A percentile compares a stretch with the other conserved stretches of the same genome.
phyloP scores from a whole-genome alignment of 2,888 invertebrate species.

The Notodonta ziczac region DNA sequence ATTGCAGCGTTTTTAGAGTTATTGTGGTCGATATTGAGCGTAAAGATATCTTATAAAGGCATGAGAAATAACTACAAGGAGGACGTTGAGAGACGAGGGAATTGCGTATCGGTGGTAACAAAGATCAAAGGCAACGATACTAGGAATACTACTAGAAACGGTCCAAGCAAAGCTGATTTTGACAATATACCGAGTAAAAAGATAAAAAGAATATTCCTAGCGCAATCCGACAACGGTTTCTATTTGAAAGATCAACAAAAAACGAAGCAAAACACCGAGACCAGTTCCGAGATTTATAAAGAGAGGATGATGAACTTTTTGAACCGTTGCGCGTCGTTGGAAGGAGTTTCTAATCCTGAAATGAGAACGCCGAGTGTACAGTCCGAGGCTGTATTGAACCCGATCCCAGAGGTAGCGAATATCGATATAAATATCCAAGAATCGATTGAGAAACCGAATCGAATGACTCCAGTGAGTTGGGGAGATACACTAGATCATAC shows the following conservation, averaged over 20 bases:
- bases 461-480: slow-evolving; percentile 70
- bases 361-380: slow-evolving; percentile 61
- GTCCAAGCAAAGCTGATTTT: slow-evolving; percentile 80
- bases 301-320: slow-evolving; percentile 77
- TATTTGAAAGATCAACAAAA: slow-evolving; percentile 76
- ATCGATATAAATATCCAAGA: slow-evolving; percentile 42
- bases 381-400: slow-evolving; percentile 63
- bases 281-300: slow-evolving; percentile 75
- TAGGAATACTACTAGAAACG: slow-evolving; percentile 67
- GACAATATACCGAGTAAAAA: slow-evolving; percentile 82
- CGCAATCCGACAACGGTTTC: slow-evolving; percentile 72
- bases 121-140: slow-evolving; percentile 83
- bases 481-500: slow-evolving; percentile 74
- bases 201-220: slow-evolving; percentile 79
- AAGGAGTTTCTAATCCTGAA: slow-evolving; percentile 67
- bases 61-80: slow-evolving; percentile 86
- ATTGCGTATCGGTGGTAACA: slow-evolving; percentile 81
- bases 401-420: slow-evolving; percentile 58
- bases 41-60: slow-evolving; percentile 85
- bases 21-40: slow-evolving; percentile 85
- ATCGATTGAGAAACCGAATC: slow-evolving; percentile 15
- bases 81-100: slow-evolving; percentile 76
- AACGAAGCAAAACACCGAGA: slow-evolving; percentile 71
- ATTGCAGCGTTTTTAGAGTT: slow-evolving; percentile 84
- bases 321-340: slow-evolving; percentile 69